Evolutionary conservation across 2,797 vertebrate genomes (phyloP).

Genomic region (Sandelia bainsii): DNA sequence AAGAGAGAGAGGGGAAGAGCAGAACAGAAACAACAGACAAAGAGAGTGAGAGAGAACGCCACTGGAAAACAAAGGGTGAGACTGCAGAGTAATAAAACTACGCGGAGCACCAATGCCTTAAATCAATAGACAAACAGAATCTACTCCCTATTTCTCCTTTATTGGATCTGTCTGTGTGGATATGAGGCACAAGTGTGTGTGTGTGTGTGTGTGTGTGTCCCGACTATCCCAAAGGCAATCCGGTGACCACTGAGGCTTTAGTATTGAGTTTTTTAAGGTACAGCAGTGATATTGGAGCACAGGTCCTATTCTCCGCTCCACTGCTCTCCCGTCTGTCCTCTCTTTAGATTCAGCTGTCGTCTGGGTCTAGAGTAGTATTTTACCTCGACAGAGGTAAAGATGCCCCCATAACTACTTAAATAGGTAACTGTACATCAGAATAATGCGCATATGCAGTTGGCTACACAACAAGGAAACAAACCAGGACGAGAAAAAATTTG

Average conservation of each 20-base stretch:
- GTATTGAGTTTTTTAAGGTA: constrained; percentile 32
- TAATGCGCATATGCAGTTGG: too few relatives aligned
- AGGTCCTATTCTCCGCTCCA: constrained; percentile 10
- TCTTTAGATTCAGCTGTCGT: constrained; percentile 1
- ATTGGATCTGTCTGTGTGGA: constrained; percentile 65
- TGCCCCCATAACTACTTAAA: too few relatives aligned
- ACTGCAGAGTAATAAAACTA: constrained; percentile 50
- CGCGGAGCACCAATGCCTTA: constrained; percentile 46
- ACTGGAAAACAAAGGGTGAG: constrained; percentile 35
- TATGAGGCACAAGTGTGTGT: constrained; percentile 32
- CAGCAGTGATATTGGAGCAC: constrained; percentile 26
- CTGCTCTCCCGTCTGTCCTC: constrained; percentile 7
- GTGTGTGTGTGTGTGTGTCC: constrained; percentile 15
- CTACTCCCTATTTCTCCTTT: constrained; percentile 59
- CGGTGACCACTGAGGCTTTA: constrained; percentile 25
- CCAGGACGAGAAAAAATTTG: too few relatives aligned
- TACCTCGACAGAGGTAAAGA: too few relatives aligned
- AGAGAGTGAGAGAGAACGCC: neutral
- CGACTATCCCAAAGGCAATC: constrained; percentile 25
- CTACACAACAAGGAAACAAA: too few relatives aligned
- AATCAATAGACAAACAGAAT: constrained; percentile 66
- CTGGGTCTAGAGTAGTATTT: neutral
- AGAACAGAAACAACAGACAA: constrained; percentile 1
- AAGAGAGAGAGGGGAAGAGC: neutral
- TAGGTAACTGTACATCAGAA: too few relatives aligned